Evolutionary conservation across 53 echinoderm and acorn worm genomes (phyloP).

Genomic region (Luidia sarsii): DNA sequence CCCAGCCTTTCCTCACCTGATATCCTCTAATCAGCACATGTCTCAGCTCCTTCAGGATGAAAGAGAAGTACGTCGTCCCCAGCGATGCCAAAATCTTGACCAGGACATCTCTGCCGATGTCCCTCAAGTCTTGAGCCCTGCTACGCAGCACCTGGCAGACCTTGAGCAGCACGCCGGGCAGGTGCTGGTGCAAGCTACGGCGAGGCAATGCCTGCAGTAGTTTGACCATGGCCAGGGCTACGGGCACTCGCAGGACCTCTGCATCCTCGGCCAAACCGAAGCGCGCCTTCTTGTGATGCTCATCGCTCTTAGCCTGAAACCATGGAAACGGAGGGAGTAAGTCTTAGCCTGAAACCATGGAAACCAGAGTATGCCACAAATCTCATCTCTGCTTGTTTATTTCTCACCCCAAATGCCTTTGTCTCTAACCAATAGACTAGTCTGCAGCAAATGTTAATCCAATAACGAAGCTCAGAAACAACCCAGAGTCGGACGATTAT

Average conservation of each 20-base stretch:
- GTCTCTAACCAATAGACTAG: too few species aligned
- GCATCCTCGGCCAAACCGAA: slow-evolving; percentile 66
- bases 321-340: too few species aligned
- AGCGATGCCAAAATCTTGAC: slow-evolving; percentile 87
- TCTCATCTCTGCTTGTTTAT: too few species aligned
- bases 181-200: slow-evolving; percentile 64
- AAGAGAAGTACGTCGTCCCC: slow-evolving; percentile 70
- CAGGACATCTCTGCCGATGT: slow-evolving; percentile 77
- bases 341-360: too few species aligned
- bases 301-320: slow-evolving; percentile 69
- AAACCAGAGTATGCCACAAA: too few species aligned
- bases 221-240: slow-evolving; percentile 92
- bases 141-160: slow-evolving; percentile 93
- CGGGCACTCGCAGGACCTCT: slow-evolving; percentile 84
- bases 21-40: slow-evolving; percentile 79
- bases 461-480: too few species aligned
- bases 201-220: slow-evolving; percentile 79
- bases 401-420: too few species aligned
- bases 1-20: slow-evolving; percentile 56
- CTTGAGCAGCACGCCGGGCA: slow-evolving; percentile 86
- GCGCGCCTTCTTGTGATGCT: slow-evolving; percentile 80
- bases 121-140: slow-evolving; percentile 75
- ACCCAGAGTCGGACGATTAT: too few species aligned
- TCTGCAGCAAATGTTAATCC: too few species aligned
- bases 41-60: slow-evolving; percentile 81